Evolutionary conservation across 2,113 vertebrate genomes (phyloP).

Genomic region (Mormyrus lacerda): DNA sequence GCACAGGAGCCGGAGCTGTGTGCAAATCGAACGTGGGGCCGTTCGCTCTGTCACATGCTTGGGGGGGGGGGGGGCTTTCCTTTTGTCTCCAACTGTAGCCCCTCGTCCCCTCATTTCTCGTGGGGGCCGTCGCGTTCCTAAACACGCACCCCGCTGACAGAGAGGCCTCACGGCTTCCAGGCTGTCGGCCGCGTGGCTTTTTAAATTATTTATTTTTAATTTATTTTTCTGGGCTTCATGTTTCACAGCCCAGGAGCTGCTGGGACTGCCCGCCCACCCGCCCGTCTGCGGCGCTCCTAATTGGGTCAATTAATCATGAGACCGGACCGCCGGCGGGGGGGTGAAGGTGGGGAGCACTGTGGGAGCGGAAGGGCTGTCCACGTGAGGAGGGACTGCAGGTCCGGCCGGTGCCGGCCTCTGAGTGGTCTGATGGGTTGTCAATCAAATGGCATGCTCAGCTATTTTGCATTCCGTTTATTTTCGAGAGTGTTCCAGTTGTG

Average conservation of each 20-base stretch:
- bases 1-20: slow-evolving; percentile 47
- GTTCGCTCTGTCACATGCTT: slow-evolving; percentile 26
- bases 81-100: slow-evolving; percentile 30
- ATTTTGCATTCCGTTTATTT: not conserved
- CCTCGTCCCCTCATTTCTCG: slow-evolving; percentile 10
- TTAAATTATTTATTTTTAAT: slow-evolving; percentile 7
- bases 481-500: not conserved
- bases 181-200: not conserved
- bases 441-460: not conserved
- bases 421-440: not conserved
- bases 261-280: not conserved
- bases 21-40: slow-evolving; percentile 38
- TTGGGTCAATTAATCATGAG: slow-evolving; percentile 3
- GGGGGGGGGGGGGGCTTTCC: slow-evolving; percentile 35
- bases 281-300: not conserved
- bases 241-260: not conserved
- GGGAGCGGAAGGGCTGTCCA: not conserved
- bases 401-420: not conserved
- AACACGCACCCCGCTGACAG: not conserved
- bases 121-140: slow-evolving; percentile 34
- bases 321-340: not conserved
- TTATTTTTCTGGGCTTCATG: slow-evolving; percentile 5
- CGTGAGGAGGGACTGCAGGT: not conserved
- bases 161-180: not conserved
- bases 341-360: not conserved